These are phyloP conservation scores for Capromys pilorides DNA, from an alignment of 2,797 vertebrate genomes.

Conservation along the genomic window DNA sequence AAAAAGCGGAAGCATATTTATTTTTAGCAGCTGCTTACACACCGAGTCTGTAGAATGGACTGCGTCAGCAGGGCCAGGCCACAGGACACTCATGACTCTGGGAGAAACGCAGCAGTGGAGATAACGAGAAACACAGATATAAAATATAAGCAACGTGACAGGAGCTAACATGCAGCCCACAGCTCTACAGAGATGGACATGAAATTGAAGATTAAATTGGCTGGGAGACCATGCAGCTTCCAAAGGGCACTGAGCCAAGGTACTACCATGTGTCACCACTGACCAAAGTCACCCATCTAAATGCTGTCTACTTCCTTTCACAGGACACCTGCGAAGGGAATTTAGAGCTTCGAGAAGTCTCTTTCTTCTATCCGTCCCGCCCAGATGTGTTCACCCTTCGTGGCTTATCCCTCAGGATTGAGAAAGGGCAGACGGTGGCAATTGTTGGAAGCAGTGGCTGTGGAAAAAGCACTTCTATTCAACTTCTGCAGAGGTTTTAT, in stretches of 20 bases:
- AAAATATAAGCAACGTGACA: background rate
- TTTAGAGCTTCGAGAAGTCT: constrained; percentile 76
- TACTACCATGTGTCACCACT: background rate
- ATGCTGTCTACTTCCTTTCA: background rate
- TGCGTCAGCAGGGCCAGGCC: background rate
- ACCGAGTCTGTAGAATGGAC: background rate
- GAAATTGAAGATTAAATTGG: background rate
- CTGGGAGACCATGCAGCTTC: background rate
- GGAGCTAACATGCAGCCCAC: background rate
- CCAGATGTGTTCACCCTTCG: constrained; percentile 69
- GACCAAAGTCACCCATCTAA: constrained; percentile 1
- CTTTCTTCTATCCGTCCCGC: constrained; percentile 72
- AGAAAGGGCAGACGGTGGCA: constrained; percentile 68
- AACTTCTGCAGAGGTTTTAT: constrained; percentile 82
- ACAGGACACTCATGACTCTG: background rate
- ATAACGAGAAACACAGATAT: background rate
- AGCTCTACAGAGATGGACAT: background rate
- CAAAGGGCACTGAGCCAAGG: background rate
- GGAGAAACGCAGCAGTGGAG: background rate
- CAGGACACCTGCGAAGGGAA: constrained; percentile 69
- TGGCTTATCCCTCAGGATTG: constrained; percentile 63
- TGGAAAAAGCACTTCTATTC: constrained; percentile 77
- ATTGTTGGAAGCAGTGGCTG: constrained; percentile 77
- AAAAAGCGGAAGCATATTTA: background rate
- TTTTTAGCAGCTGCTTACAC: constrained; percentile 1